Evolutionary conservation across 2,888 invertebrate genomes (phyloP).

Genomic region (Campoletis raptor): DNA sequence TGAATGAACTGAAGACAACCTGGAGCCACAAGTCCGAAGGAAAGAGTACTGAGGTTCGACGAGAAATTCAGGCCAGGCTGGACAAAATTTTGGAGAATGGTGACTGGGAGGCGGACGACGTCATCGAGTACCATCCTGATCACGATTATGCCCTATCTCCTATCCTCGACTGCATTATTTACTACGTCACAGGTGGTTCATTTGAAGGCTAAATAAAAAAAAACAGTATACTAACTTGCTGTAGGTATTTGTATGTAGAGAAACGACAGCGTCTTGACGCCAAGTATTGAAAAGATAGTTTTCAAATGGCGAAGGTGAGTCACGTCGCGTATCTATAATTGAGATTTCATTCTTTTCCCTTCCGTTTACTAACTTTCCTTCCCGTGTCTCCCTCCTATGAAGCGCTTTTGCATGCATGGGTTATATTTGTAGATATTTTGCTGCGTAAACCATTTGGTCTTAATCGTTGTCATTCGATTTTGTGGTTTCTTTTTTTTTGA

Average conservation of each 20-base stretch:
- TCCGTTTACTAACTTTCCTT: not conserved
- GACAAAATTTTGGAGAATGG: conserved; percentile 4
- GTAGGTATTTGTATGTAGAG: not conserved
- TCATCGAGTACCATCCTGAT: conserved; percentile 25
- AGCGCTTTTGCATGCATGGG: conserved; percentile 7
- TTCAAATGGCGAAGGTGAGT: not conserved
- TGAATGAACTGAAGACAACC: too few species aligned
- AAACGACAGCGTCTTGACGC: not conserved
- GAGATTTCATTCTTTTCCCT: not conserved
- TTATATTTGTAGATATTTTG: not conserved
- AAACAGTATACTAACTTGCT: not conserved
- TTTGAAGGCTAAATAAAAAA: not conserved
- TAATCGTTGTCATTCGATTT: not conserved
- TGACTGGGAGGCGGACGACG: conserved; percentile 55
- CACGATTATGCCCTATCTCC: conserved; percentile 55
- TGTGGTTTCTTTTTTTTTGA: not conserved
- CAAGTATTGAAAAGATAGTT: not conserved
- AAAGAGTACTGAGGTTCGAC: not conserved
- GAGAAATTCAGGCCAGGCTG: not conserved
- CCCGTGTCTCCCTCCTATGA: not conserved
- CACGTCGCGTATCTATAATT: not conserved
- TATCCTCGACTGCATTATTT: conserved; percentile 58
- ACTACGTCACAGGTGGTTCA: conserved; percentile 58
- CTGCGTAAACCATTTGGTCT: not conserved
- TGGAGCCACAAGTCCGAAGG: not conserved